A percentile compares a stretch with the other conserved stretches of the same genome.
phyloP scores from a whole-genome alignment of 2,797 vertebrate genomes.

The Scolopax bukidnonensis region DNA sequence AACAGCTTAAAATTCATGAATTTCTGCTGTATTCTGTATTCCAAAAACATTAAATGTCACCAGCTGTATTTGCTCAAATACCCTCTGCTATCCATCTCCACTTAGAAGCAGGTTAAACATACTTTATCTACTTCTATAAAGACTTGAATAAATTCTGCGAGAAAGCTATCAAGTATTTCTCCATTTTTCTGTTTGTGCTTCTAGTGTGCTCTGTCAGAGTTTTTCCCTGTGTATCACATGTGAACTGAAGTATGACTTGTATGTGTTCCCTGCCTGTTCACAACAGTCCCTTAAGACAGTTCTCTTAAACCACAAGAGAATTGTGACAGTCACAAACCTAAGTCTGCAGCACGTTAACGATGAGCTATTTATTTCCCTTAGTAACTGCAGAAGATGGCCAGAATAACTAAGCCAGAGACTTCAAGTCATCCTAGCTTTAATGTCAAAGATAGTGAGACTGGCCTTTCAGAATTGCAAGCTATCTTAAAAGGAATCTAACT shows the following conservation, averaged over 20 bases:
- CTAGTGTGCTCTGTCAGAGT: background rate
- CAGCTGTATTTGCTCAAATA: constrained; percentile 5
- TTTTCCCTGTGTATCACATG: background rate
- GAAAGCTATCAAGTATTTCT: background rate
- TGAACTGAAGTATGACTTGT: background rate
- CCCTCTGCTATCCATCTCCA: background rate
- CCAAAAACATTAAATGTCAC: background rate
- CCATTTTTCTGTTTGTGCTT: background rate
- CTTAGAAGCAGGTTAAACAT: background rate
- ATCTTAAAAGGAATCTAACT: background rate
- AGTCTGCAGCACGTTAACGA: background rate
- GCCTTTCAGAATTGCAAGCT: background rate
- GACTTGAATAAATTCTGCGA: background rate
- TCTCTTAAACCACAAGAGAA: background rate
- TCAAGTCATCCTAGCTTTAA: background rate
- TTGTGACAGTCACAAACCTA: background rate
- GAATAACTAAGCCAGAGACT: background rate
- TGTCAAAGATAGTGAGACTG: background rate
- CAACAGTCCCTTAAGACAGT: background rate
- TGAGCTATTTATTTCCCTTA: background rate
- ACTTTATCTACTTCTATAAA: background rate
- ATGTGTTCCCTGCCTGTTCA: background rate
- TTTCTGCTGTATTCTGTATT: background rate
- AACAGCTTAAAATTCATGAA: background rate
- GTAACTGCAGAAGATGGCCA: background rate